These are phyloP conservation scores for Epinotia ramella DNA, from an alignment of 2,888 invertebrate genomes.

Conservation along the genomic window DNA sequence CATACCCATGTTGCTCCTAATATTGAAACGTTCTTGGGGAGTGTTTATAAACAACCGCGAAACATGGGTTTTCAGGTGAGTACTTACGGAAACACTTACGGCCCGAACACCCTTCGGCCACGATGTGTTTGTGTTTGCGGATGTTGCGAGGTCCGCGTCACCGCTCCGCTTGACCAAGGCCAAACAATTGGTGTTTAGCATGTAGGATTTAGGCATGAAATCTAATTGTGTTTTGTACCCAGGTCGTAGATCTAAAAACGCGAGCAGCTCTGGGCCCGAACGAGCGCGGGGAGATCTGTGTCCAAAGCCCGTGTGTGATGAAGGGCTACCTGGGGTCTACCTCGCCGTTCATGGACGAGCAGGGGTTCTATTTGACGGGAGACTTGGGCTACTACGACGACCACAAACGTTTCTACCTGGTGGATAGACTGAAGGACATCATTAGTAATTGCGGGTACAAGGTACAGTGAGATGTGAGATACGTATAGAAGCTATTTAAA, in stretches of 20 bases:
- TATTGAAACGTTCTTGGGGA: too few species aligned
- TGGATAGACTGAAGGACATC: constrained; percentile 9
- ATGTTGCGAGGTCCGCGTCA: too few species aligned
- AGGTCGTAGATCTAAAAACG: constrained; percentile 15
- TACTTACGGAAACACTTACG: too few species aligned
- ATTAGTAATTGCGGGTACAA: constrained; percentile 3
- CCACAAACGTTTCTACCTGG: constrained; percentile 4
- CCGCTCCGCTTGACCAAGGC: too few species aligned
- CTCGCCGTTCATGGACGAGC: neutral
- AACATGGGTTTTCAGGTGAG: too few species aligned
- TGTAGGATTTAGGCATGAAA: neutral
- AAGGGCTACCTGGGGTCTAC: constrained; percentile 79
- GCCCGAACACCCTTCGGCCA: too few species aligned
- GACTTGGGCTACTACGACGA: constrained; percentile 32
- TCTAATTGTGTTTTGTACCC: neutral
- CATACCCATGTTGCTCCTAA: too few species aligned
- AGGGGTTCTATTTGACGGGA: constrained; percentile 75
- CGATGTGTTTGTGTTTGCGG: too few species aligned
- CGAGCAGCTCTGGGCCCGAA: constrained; percentile 1
- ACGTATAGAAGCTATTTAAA: too few species aligned
- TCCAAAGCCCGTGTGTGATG: neutral
- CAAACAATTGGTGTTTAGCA: too few species aligned
- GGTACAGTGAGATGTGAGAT: neutral
- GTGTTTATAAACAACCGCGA: too few species aligned
- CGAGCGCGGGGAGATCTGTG: constrained; percentile 19